Percentiles rank a stretch among this genome's conserved stretches.
phyloP scores from a whole-genome alignment of 2,113 vertebrate species.

The Haemorhous mexicanus region DNA sequence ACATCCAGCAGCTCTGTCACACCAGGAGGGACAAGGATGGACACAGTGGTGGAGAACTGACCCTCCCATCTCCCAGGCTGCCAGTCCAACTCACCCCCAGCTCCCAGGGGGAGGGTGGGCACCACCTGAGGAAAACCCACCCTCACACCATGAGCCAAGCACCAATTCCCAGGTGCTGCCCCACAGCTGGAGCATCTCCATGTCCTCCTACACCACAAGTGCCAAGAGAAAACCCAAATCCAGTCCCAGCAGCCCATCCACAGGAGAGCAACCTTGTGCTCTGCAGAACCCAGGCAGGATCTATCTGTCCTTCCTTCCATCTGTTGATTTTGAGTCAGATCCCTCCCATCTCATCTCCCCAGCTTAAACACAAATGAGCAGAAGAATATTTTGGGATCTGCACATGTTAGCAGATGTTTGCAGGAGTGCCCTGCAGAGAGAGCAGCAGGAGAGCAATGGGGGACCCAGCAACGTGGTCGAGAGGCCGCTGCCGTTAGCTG shows the following conservation, averaged over 20 bases:
- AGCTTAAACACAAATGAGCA: accelerated
- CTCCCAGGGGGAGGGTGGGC: neutral
- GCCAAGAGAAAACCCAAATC: neutral
- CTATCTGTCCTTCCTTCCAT: neutral
- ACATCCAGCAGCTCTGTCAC: accelerated
- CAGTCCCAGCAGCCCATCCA: neutral
- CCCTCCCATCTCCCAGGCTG: neutral
- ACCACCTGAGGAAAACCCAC: neutral
- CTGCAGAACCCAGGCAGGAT: neutral
- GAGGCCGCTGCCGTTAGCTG: accelerated
- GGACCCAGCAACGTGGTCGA: accelerated
- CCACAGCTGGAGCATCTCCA: neutral
- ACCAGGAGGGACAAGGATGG: neutral
- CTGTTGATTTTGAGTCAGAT: neutral
- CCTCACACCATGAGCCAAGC: neutral
- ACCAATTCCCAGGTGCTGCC: neutral
- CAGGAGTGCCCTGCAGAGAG: neutral
- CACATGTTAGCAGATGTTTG: neutral
- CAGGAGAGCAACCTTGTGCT: neutral
- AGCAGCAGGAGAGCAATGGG: neutral
- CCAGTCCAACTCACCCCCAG: neutral
- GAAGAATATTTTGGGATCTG: neutral
- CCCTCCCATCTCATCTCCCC: neutral
- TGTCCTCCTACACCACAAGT: neutral
- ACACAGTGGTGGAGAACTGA: accelerated